Evolutionary conservation across 2,113 vertebrate genomes (phyloP), one percentile per base, ranked within the genome.

Genomic region (Pungitius pungitius): DNA sequence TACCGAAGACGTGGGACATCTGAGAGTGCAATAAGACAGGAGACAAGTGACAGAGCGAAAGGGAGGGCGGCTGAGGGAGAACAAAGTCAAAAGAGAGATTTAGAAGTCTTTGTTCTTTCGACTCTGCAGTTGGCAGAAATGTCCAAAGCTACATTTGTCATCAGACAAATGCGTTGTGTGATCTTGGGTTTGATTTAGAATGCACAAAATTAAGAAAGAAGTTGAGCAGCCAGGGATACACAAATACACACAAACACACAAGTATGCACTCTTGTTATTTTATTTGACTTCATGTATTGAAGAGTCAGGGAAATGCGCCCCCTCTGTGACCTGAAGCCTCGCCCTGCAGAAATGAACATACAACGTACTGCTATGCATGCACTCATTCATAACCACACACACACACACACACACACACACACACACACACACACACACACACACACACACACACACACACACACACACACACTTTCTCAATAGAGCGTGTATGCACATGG

Each of bases 21-120:
- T 80, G 70, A 82, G 70, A 81, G 78, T 7, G 56, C 67, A 76
- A 75, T 35, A 62, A 69, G 79, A 82, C 72, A 69, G 71, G 59
- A 66, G 81, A 82, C 60, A 20, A 85, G 77, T 74, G 80, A 84
- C 78, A 85, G 78, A 77, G 67, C 69, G 71, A 5, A 67, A 75
- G 64, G 59, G 64, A 78, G 69, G 77, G 66, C 60, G 24, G 73
- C 70, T 67, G 80, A 71, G 78, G 75, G 58, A 73, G 84, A 87
- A 85, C 77, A 86, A 86, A 89, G 88, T 85, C 80, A 85, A 86
- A 87, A 81, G 78, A 56, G 56, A 88, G 85, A 85, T 88, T 89
- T 84, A 69, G 65, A 82, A 20, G 62, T 37, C 83, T 92, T 90
- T 88, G 85, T 87, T 88, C 82, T 75, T 54, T 30, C 75, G 11